Conservation (phyloP, 2,113 vertebrate genomes). For the Tenrec ecaudatus region DNA sequence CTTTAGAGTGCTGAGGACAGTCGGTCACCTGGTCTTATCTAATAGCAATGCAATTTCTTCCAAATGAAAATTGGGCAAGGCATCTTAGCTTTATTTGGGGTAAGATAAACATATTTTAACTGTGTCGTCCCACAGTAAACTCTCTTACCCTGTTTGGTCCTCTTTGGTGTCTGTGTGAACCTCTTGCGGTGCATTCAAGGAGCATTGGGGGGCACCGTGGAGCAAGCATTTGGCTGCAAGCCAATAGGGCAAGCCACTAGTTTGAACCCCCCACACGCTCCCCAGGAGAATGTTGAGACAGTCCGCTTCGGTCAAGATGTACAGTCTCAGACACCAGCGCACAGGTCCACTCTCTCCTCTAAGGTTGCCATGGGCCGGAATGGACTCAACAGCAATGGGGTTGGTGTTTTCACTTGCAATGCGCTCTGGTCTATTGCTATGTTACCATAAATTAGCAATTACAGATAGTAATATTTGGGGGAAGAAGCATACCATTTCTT, state of each 20-base stretch:
- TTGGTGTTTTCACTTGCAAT: background rate
- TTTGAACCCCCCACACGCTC: too few species aligned
- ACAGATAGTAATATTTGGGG: background rate
- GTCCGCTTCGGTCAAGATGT: too few species aligned
- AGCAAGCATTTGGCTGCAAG: too few species aligned
- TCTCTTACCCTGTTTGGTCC: background rate
- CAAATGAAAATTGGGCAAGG: conserved; percentile 10
- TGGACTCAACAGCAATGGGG: too few species aligned
- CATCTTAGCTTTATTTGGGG: background rate
- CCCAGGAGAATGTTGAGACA: too few species aligned
- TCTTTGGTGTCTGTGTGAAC: background rate
- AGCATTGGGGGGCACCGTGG: too few species aligned
- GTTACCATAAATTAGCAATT: background rate
- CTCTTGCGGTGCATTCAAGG: background rate
- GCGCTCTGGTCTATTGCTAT: background rate
- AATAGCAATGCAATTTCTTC: background rate
- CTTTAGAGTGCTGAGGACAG: background rate
- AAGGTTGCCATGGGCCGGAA: too few species aligned
- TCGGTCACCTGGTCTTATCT: background rate
- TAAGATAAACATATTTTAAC: conserved; percentile 16
- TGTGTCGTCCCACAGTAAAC: background rate
- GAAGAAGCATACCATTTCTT: background rate
- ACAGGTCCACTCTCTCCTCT: too few species aligned
- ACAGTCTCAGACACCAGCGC: too few species aligned
- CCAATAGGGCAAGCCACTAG: too few species aligned